These are phyloP conservation scores for Calephelis nemesis DNA, from an alignment of 1,140 invertebrate species.

Conservation along the genomic window DNA sequence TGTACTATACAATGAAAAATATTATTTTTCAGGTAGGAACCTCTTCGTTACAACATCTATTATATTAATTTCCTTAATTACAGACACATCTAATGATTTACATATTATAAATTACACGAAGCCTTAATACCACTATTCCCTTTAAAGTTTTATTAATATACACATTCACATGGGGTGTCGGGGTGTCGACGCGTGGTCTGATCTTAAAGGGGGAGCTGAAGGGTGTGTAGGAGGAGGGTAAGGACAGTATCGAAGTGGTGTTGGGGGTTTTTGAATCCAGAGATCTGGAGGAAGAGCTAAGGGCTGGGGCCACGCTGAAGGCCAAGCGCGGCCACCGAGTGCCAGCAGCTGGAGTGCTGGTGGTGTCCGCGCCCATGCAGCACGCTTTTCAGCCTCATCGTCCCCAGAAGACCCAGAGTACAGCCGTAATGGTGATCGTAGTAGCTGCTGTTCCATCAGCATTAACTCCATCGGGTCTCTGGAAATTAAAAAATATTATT, in stretches of 20 bases:
- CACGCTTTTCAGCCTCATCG: conserved; percentile 72
- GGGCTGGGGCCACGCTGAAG: conserved; percentile 62
- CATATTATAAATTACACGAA: conserved; percentile 8
- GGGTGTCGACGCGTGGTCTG: conserved; percentile 53
- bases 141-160: conserved; percentile 30
- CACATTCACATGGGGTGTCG: conserved; percentile 58
- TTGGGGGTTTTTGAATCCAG: conserved; percentile 69
- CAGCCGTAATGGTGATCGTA: conserved; percentile 70
- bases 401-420: conserved; percentile 60
- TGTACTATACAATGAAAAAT: conserved; percentile 57
- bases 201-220: conserved; percentile 43
- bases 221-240: conserved; percentile 66
- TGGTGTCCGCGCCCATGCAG: conserved; percentile 65
- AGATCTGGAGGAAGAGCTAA: conserved; percentile 62
- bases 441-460: conserved; percentile 76
- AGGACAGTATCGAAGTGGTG: conserved; percentile 68
- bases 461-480: conserved; percentile 79
- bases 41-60: conserved; percentile 25
- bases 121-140: conserved; percentile 1
- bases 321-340: conserved; percentile 65
- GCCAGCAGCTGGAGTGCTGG: conserved; percentile 67
- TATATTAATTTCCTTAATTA: conserved; percentile 16
- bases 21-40: conserved; percentile 66
- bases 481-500: conserved; percentile 43
- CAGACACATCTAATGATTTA: conserved; percentile 4